Base-by-base conservation (phyloP, 2,888 invertebrate genomes). In the Caenorhabditis wallacei region DNA sequence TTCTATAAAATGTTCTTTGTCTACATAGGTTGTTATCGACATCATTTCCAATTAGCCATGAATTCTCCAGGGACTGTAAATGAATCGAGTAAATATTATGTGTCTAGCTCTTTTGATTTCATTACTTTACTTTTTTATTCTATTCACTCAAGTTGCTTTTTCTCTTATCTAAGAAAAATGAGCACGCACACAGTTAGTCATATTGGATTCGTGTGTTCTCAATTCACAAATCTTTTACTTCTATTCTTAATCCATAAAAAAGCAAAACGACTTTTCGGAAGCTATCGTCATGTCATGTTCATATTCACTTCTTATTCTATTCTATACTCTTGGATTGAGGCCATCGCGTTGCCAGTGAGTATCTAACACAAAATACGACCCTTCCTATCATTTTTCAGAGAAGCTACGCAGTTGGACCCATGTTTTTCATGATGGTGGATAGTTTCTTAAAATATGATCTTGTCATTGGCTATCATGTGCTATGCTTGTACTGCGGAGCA, bases 311-410 rank as follows among this genome's bases (percentile, higher is more conserved):
- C 18, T 0, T 72, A 63, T 13, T 63, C 72, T 1, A 30, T 72
- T 7, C 1, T 51, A 0, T 72, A 72, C 20, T 40, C 61, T 4
- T 72, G 72, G 72, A 53, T 72, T n/a, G 72, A 72, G 43, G 26
- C 63, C 1, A 37, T 63, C n/a, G 35, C 51, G 8, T 40, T 48
- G 22, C 71, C 61, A 0, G 61, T 70, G 16, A 69, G 68, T 54
- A 18, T n/a, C 2, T n/a, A n/a, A n/a, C n/a, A n/a, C n/a, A n/a
- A n/a, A n/a, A n/a, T n/a, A n/a, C n/a, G n/a, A n/a, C n/a, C n/a
- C n/a, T n/a, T n/a, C n/a, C n/a, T n/a, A n/a, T n/a, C n/a, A n/a
- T n/a, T n/a, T n/a, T n/a, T n/a, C n/a, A n/a, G n/a, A n/a, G n/a
- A n/a, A n/a, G n/a, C n/a, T n/a, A n/a, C n/a, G n/a, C n/a, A n/a